A percentile compares a stretch with the other conserved stretches of the same genome.
Conservation (phyloP, 2,797 vertebrate species). For the Hipposideros larvatus region DNA sequence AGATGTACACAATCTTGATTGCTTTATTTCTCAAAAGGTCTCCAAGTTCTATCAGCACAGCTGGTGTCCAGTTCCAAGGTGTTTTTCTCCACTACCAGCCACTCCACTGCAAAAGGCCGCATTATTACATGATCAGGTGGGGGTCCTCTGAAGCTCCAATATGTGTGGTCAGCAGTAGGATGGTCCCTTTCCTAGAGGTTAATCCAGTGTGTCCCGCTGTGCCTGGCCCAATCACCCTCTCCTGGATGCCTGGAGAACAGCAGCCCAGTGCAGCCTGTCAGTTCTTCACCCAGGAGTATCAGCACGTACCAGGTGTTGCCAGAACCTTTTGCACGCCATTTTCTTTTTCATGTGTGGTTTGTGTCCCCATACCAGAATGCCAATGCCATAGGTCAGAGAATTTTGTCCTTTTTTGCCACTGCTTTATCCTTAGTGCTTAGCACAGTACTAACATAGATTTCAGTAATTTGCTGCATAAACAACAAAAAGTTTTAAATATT, state of each 20-base stretch:
- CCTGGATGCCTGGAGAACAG: neutral
- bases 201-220: neutral
- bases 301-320: neutral
- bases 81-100: neutral
- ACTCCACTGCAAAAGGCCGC: neutral
- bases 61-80: neutral
- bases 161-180: neutral
- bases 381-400: neutral
- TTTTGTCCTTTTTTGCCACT: neutral
- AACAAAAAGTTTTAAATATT: neutral
- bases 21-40: neutral
- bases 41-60: neutral
- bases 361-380: neutral
- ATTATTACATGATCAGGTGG: neutral
- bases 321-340: neutral
- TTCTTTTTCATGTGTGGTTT: neutral
- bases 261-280: neutral
- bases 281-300: neutral
- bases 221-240: neutral
- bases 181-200: neutral
- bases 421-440: neutral
- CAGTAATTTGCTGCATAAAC: neutral
- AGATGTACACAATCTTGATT: neutral
- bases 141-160: neutral
- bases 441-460: neutral